Evolutionary conservation across 2,113 vertebrate genomes (phyloP).

Genomic region (Gopherus flavomarginatus): DNA sequence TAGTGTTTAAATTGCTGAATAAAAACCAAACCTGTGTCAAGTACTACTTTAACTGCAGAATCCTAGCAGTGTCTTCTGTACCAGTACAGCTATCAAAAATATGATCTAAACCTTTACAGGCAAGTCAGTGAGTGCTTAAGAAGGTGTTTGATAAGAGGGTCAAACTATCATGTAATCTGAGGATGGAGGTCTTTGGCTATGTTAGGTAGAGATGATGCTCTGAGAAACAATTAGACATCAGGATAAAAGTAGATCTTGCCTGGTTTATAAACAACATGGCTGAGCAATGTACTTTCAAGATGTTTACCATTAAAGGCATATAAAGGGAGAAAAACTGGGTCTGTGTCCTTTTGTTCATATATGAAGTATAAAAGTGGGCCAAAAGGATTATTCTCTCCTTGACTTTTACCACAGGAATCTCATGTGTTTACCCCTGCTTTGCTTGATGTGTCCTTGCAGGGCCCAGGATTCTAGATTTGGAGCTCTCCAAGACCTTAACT

Average conservation of each 20-base stretch:
- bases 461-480: neutral
- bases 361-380: neutral
- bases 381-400: neutral
- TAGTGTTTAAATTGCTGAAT: neutral
- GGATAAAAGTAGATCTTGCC: neutral
- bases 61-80: accelerated
- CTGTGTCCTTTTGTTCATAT: neutral
- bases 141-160: neutral
- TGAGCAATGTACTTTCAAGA: neutral
- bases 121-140: accelerated
- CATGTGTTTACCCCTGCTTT: neutral
- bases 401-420: neutral
- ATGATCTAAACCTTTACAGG: neutral
- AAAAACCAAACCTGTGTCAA: neutral
- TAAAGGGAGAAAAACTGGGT: neutral
- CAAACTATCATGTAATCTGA: too few species aligned
- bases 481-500: neutral
- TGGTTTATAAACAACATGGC: neutral
- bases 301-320: neutral
- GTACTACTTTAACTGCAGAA: neutral
- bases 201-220: neutral
- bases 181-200: too few species aligned
- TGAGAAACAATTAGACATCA: neutral
- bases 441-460: neutral
- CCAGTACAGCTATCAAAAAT: neutral